phyloP scores from a whole-genome alignment of 2,888 invertebrate species.

The Hypsopygia costalis region DNA sequence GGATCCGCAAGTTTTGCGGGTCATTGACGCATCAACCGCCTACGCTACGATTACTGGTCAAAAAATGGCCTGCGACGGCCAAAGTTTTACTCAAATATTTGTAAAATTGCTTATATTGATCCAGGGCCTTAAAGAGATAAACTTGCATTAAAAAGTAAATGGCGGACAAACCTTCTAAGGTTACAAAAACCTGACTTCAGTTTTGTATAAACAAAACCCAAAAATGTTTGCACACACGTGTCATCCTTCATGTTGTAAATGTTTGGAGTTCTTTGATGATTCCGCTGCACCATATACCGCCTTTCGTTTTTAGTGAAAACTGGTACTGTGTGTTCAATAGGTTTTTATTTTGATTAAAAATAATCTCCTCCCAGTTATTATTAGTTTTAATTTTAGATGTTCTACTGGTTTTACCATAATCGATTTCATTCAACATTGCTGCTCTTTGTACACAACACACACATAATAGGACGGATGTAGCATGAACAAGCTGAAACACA shows the following conservation, averaged over 20 bases:
- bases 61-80: constrained; percentile 37
- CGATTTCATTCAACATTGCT: background rate
- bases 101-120: constrained; percentile 21
- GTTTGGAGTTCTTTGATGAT: constrained; percentile 60
- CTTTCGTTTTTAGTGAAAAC: too few species aligned
- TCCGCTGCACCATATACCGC: too few species aligned
- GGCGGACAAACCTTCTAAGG: constrained; percentile 18
- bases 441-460: background rate
- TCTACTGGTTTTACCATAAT: background rate
- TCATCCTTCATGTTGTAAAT: constrained; percentile 54
- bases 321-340: too few species aligned
- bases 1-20: constrained; percentile 76
- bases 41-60: constrained; percentile 58
- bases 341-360: too few species aligned
- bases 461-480: constrained; percentile 64
- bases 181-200: constrained; percentile 40
- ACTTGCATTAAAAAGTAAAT: constrained; percentile 33
- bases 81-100: constrained; percentile 25
- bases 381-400: background rate
- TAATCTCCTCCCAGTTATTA: too few species aligned
- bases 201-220: constrained; percentile 53
- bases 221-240: constrained; percentile 67
- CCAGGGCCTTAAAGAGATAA: constrained; percentile 27
- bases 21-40: constrained; percentile 77
- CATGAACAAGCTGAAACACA: constrained; percentile 43